phyloP scores from a whole-genome alignment of 2,797 vertebrate genomes.

The Amphiprion clarkii region DNA sequence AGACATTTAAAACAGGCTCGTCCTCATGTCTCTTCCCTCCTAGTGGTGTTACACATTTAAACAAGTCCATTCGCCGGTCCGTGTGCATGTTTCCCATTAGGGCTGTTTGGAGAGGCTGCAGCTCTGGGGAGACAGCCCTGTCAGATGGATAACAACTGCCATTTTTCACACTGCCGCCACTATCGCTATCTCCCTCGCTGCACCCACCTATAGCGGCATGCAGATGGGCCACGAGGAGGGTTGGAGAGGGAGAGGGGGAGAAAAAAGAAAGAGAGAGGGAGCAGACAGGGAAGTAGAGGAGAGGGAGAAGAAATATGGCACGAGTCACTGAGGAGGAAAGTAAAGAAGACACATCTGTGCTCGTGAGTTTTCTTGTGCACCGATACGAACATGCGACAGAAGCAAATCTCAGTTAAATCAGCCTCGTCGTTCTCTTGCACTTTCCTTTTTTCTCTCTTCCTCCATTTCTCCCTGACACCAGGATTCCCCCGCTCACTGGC shows the following conservation, averaged over 20 bases:
- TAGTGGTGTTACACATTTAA: constrained; percentile 68
- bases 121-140: constrained; percentile 79
- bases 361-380: constrained; percentile 47
- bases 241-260: constrained; percentile 15
- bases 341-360: constrained; percentile 47
- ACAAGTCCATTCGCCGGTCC: constrained; percentile 71
- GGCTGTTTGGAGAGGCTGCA: constrained; percentile 79
- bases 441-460: constrained; percentile 14
- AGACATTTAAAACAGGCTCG: constrained; percentile 65
- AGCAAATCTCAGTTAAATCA: constrained; percentile 50
- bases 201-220: constrained; percentile 76
- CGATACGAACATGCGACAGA: constrained; percentile 47
- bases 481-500: constrained; percentile 56
- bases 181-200: constrained; percentile 69
- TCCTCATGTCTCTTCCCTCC: constrained; percentile 52
- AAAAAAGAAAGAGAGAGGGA: constrained; percentile 1
- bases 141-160: constrained; percentile 83
- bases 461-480: constrained; percentile 50
- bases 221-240: constrained; percentile 68
- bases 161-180: constrained; percentile 80
- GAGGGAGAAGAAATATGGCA: constrained; percentile 41
- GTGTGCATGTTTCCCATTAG: constrained; percentile 79
- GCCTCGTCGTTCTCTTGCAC: constrained; percentile 9
- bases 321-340: constrained; percentile 42
- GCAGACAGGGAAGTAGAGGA: constrained; percentile 31